Evolutionary conservation across 2,888 invertebrate genomes (phyloP).

Genomic region (Melieria crassipennis): DNA sequence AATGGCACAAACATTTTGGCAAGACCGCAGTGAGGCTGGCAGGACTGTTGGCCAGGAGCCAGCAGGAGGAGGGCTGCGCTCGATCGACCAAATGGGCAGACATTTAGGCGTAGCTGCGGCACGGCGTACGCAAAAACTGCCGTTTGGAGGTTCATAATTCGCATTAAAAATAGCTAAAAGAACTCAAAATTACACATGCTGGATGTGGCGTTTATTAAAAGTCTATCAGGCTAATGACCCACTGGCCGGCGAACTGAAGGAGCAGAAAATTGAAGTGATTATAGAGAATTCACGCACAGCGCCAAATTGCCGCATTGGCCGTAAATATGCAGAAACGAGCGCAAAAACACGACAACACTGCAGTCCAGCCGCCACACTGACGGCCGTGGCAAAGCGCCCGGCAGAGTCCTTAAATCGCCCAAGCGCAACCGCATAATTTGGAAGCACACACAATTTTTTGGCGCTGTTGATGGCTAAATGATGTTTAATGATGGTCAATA

Average conservation of each 20-base stretch:
- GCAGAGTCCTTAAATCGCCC: background rate
- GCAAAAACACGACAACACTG: background rate
- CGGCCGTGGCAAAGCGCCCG: background rate
- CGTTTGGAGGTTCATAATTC: too few relatives aligned
- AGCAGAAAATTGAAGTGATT: too few relatives aligned
- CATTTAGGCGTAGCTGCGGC: too few relatives aligned
- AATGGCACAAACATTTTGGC: constrained; percentile 50
- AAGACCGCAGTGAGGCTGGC: background rate
- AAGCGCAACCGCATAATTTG: constrained; percentile 26
- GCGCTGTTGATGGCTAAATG: constrained; percentile 37
- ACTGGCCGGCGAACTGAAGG: too few relatives aligned
- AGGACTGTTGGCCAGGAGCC: constrained; percentile 32
- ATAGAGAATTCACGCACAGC: too few relatives aligned
- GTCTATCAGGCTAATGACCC: too few relatives aligned
- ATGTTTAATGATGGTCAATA: constrained; percentile 35
- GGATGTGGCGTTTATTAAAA: too few relatives aligned
- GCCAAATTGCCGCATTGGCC: background rate
- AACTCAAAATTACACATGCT: too few relatives aligned
- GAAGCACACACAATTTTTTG: constrained; percentile 28
- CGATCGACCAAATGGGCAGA: too few relatives aligned
- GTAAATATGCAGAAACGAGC: background rate
- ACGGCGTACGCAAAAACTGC: too few relatives aligned
- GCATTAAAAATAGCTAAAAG: too few relatives aligned
- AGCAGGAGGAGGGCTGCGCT: background rate
- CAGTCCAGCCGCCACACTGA: background rate